These are phyloP conservation scores for Drosophila putrida DNA, from an alignment of 2,888 invertebrate genomes.

Conservation along the genomic window DNA sequence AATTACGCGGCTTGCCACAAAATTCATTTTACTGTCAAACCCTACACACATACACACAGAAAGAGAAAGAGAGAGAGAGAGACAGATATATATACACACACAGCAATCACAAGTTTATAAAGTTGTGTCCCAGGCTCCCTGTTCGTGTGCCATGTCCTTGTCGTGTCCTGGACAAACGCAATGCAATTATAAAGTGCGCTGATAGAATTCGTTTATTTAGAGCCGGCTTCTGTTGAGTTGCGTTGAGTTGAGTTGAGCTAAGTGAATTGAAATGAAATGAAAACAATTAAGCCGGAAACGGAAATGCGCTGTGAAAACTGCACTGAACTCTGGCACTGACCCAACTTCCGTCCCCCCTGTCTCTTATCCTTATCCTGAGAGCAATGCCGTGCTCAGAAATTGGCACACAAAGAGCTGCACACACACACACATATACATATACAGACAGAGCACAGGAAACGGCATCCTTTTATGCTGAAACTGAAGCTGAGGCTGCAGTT, in stretches of 20 bases:
- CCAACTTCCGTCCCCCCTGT: neutral
- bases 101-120: slow-evolving; percentile 34
- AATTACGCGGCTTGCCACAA: slow-evolving; percentile 79
- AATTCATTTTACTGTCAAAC: slow-evolving; percentile 72
- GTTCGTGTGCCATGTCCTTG: slow-evolving; percentile 25
- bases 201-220: slow-evolving; percentile 62
- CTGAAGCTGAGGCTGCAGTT: neutral
- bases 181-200: slow-evolving; percentile 56
- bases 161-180: slow-evolving; percentile 37
- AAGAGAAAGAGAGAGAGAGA: neutral
- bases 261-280: slow-evolving; percentile 61
- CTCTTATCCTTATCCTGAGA: neutral
- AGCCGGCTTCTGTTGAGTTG: slow-evolving; percentile 3
- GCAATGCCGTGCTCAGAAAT: slow-evolving; percentile 29
- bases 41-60: slow-evolving; percentile 33
- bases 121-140: slow-evolving; percentile 22
- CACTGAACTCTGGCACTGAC: slow-evolving; percentile 33
- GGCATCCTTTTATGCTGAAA: slow-evolving; percentile 6
- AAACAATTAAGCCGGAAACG: slow-evolving; percentile 66
- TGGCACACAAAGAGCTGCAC: slow-evolving; percentile 26
- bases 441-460: neutral
- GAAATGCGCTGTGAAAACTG: slow-evolving; percentile 46
- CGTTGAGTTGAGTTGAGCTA: slow-evolving; percentile 2
- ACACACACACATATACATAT: neutral
- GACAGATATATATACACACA: slow-evolving; percentile 26